Conservation (phyloP, 2,888 invertebrate species). For the Clepsis dumicolana region DNA sequence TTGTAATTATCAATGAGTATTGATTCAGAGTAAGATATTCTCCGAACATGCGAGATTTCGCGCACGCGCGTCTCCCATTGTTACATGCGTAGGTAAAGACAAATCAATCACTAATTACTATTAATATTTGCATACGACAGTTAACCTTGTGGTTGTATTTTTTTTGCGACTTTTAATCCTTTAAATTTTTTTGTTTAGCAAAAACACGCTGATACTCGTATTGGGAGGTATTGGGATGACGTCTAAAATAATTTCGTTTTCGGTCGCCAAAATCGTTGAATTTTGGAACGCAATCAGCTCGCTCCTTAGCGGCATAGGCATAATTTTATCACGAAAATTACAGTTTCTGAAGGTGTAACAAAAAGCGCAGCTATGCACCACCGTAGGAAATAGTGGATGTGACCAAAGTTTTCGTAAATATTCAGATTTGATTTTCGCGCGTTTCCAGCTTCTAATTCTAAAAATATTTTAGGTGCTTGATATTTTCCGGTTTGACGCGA, state of each 20-base stretch:
- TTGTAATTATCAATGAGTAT: slow-evolving; percentile 50
- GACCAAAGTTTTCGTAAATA: not conserved
- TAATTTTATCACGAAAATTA: not conserved
- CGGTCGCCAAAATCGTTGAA: no score
- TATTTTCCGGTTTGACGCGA: not conserved
- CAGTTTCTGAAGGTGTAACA: not conserved
- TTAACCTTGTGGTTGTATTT: not conserved
- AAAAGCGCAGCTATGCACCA: no score
- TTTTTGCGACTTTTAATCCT: not conserved
- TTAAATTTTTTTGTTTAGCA: slow-evolving; percentile 5
- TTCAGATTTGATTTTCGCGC: no score
- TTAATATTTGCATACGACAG: slow-evolving; percentile 30
- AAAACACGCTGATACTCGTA: no score
- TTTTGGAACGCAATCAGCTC: no score
- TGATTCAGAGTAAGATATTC: slow-evolving; percentile 33
- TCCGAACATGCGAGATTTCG: slow-evolving; percentile 34
- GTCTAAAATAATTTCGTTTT: not conserved
- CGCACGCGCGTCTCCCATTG: slow-evolving; percentile 37
- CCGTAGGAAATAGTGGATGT: not conserved
- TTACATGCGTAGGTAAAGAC: slow-evolving; percentile 21
- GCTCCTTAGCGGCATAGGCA: no score
- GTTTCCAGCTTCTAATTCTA: no score
- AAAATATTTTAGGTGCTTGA: no score
- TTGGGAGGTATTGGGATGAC: not conserved
- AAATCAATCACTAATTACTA: slow-evolving; percentile 34